A percentile compares a stretch with the other conserved stretches of the same genome.
Evolutionary conservation across 2,113 vertebrate genomes (phyloP).

Genomic region (Brevimyrus niger): DNA sequence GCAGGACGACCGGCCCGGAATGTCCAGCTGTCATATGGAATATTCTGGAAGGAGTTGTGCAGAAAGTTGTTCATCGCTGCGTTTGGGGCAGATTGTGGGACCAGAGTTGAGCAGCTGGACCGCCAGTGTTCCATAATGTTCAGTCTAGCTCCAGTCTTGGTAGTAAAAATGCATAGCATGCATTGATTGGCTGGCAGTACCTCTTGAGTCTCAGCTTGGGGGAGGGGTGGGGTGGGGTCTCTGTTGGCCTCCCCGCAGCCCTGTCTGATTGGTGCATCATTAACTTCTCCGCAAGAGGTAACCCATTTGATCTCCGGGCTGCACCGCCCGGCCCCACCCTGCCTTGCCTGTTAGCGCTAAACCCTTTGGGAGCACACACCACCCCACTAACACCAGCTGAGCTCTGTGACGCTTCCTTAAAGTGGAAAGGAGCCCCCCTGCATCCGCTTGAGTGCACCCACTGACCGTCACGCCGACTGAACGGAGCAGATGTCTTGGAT

Average conservation of each 20-base stretch:
- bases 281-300: background rate
- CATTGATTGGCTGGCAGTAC: background rate
- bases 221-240: background rate
- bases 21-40: constrained; percentile 2
- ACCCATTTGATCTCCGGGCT: background rate
- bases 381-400: background rate
- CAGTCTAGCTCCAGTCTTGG: background rate
- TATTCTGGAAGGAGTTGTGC: background rate
- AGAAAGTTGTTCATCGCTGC: background rate
- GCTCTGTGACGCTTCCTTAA: background rate
- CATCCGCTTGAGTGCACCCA: background rate
- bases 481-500: background rate
- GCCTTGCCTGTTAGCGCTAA: background rate
- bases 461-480: background rate
- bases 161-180: background rate
- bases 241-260: background rate
- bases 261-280: background rate
- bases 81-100: background rate
- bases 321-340: background rate
- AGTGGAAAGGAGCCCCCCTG: background rate
- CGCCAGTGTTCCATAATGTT: background rate
- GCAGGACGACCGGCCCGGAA: background rate
- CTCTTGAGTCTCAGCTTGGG: background rate
- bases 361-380: background rate
- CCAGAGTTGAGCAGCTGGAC: background rate